These are phyloP conservation scores for Tachysurus fulvidraco DNA, from an alignment of 2,113 vertebrate genomes.

Conservation along the genomic window DNA sequence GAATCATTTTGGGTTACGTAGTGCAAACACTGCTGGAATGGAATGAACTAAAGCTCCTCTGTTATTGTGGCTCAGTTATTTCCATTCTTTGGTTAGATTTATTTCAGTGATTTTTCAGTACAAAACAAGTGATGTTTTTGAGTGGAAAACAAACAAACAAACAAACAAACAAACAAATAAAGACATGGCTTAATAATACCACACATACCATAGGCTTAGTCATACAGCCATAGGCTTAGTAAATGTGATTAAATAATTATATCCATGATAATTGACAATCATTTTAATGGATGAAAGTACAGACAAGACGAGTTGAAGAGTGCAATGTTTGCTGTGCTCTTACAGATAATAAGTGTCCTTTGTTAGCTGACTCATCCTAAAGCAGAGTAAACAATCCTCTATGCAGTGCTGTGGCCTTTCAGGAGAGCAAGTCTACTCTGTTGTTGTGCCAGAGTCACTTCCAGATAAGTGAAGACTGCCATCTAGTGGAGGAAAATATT, in stretches of 20 bases:
- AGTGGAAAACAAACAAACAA: not conserved
- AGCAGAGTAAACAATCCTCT: not conserved
- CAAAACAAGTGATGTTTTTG: not conserved
- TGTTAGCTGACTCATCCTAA: not conserved
- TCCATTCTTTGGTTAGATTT: not conserved
- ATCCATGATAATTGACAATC: not conserved
- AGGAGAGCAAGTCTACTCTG: not conserved
- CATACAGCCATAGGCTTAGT: not conserved
- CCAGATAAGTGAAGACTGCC: slow-evolving; percentile 26
- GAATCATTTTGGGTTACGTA: slow-evolving; percentile 42
- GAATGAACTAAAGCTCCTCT: slow-evolving; percentile 27
- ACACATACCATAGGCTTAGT: not conserved
- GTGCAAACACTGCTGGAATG: slow-evolving; percentile 18
- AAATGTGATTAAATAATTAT: not conserved
- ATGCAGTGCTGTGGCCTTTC: not conserved
- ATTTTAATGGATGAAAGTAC: not conserved
- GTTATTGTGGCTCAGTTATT: slow-evolving; percentile 17
- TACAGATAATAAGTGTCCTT: not conserved
- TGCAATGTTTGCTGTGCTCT: not conserved
- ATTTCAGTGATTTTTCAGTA: not conserved
- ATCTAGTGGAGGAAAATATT: slow-evolving; percentile 46
- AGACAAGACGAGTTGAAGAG: not conserved
- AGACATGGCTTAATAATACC: not conserved
- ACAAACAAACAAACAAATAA: not conserved
- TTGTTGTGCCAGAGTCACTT: not conserved